Evolutionary conservation across 2,797 vertebrate genomes (phyloP).

Genomic region (Ciconia nigra): DNA sequence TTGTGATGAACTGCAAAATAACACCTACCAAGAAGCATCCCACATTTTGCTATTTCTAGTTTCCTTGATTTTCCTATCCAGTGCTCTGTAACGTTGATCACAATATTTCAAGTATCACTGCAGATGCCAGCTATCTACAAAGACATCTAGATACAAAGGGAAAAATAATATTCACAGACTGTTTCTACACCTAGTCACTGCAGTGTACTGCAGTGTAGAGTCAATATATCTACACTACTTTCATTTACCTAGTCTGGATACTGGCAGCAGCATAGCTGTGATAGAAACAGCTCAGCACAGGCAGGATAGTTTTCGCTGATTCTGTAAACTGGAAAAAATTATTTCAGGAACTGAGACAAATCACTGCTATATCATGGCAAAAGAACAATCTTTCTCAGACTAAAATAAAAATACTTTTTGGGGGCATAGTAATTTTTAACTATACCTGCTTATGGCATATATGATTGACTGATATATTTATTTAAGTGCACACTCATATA

Average conservation of each 20-base stretch:
- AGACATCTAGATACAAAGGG: background rate
- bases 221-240: background rate
- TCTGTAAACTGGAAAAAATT: background rate
- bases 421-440: background rate
- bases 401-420: background rate
- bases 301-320: background rate
- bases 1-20: slow-evolving; percentile 53
- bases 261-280: background rate
- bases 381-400: background rate
- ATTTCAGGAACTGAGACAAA: background rate
- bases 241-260: background rate
- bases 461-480: background rate
- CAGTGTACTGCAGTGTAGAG: background rate
- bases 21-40: slow-evolving; percentile 45
- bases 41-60: slow-evolving; percentile 59
- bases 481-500: background rate
- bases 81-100: background rate
- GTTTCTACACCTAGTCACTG: background rate
- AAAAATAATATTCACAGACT: background rate
- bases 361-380: background rate
- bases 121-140: background rate
- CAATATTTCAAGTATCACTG: slow-evolving; percentile 28
- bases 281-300: background rate
- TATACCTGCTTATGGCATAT: background rate
- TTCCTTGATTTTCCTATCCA: slow-evolving; percentile 29